Conservation (phyloP, 2,888 invertebrate genomes). For the Mechanitis mazaeus region DNA sequence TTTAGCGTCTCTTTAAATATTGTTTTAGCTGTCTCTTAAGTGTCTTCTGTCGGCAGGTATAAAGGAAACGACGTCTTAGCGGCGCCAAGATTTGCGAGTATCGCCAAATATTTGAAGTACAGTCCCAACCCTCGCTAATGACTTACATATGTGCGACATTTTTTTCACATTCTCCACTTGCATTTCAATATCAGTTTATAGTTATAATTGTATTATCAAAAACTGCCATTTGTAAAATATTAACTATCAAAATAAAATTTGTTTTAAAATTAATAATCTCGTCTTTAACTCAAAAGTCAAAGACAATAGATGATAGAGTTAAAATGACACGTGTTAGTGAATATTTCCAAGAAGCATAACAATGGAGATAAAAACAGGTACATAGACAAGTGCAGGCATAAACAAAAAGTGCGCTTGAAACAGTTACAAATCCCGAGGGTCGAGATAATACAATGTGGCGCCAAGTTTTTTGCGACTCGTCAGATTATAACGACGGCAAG, state of each 20-base stretch:
- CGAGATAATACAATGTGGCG: slow-evolving; percentile 56
- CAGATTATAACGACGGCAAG: slow-evolving; percentile 51
- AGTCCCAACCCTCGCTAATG: slow-evolving; percentile 62
- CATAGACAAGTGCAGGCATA: slow-evolving; percentile 50
- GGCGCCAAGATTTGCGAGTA: slow-evolving; percentile 68
- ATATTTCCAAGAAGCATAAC: slow-evolving; percentile 52
- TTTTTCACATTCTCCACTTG: slow-evolving; percentile 39
- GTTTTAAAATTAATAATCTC: slow-evolving; percentile 28
- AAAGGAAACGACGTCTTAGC: slow-evolving; percentile 37
- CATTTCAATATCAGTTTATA: slow-evolving; percentile 13
- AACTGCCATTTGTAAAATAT: slow-evolving; percentile 25
- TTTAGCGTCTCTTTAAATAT: slow-evolving; percentile 63
- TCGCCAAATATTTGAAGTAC: slow-evolving; percentile 66
- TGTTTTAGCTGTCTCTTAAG: slow-evolving; percentile 55
- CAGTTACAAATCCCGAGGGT: slow-evolving; percentile 51
- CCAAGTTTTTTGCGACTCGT: slow-evolving; percentile 63
- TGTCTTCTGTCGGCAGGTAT: too few species aligned
- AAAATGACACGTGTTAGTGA: slow-evolving; percentile 51
- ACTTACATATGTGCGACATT: slow-evolving; percentile 61
- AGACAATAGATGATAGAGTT: slow-evolving; percentile 39
- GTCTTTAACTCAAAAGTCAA: slow-evolving; percentile 33
- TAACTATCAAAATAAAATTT: slow-evolving; percentile 28
- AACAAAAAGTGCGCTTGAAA: slow-evolving; percentile 51
- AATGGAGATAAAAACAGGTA: slow-evolving; percentile 54
- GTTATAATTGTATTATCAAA: slow-evolving; percentile 27